Evolutionary conservation across 2,888 invertebrate species (phyloP), one percentile per base, ranked within the genome.

Genomic region (Cryptophagus acutangulus): DNA sequence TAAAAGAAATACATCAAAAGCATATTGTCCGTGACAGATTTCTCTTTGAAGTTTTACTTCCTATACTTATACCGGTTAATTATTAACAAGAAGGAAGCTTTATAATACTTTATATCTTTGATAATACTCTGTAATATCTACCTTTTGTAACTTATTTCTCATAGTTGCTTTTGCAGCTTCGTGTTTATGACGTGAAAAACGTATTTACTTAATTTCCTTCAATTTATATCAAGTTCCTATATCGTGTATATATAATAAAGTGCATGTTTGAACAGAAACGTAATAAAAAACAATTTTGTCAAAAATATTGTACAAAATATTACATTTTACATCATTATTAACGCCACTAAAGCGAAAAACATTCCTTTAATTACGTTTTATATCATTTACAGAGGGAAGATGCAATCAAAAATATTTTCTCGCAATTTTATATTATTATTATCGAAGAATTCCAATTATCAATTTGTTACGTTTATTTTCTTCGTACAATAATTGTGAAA

Each of bases 11-110:
- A 61, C 62, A 61, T 65, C 62, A 63, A 64, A 65, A 61, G 63
- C 59, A 59, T 56, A 65, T 66, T 67, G 67, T 65, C 64, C 62
- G 55, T 63, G 64, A 65, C 63, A 65, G 62, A 61, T 58, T 61
- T 61, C 55, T 45, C 67, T 67, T 67, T 67, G 67, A 67, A 57
- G 65, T 63, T 61, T 52, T 58, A 57, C 59, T 60, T 61, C 59
- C 61, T 64, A n/a, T n/a, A 62, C 64, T 61, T 61, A 61, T 59
- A 54, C 63, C 61, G 58, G 66, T 67, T 67, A 67, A 68, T 68
- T 66, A 66, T 67, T 68, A 66, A 66, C 63, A 59, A 62, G 60
- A 61, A 60, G 57, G 60, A 59, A 60, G 62, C 61, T 62, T 60
- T 59, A 60, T 61, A 54, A 58, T 58, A 57, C 56, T 55, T 53